Percentiles rank a stretch among this genome's conserved stretches.
These are phyloP conservation scores for Ditylenchus dipsaci DNA, from an alignment of 1,140 invertebrate genomes.

Conservation along the genomic window DNA sequence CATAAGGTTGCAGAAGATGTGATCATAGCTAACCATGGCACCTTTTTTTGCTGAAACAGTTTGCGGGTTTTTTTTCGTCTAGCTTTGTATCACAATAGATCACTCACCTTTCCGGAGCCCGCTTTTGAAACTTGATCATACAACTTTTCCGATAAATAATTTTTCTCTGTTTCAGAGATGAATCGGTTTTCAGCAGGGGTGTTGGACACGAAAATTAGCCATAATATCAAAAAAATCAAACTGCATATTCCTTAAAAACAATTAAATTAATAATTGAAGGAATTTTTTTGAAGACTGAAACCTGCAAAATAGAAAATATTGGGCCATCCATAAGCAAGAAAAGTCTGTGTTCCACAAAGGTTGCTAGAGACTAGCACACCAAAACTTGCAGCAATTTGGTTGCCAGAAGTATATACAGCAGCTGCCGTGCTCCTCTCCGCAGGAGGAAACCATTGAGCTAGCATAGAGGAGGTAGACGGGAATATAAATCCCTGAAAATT, in stretches of 20 bases:
- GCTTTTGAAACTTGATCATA: background rate
- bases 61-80: background rate
- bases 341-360: conserved; percentile 26
- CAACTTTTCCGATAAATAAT: conserved; percentile 8
- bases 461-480: conserved; percentile 17
- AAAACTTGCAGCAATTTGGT: conserved; percentile 35
- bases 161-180: conserved; percentile 9
- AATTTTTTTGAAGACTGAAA: background rate
- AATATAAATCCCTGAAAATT: conserved; percentile 25
- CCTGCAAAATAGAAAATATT: conserved; percentile 29
- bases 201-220: background rate
- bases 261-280: background rate
- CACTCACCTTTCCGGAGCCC: background rate
- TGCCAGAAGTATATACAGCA: conserved; percentile 33
- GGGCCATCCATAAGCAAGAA: conserved; percentile 31
- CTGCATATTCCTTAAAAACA: background rate
- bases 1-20: background rate
- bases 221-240: background rate
- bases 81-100: background rate
- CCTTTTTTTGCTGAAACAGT: background rate
- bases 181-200: background rate
- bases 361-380: conserved; percentile 20
- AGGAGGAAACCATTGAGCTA: conserved; percentile 35
- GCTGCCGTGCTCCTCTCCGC: conserved; percentile 21
- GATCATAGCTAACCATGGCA: conserved; percentile 23